Evolutionary conservation across 1,140 invertebrate species (phyloP).

Genomic region (Tyrophagus putrescentiae): DNA sequence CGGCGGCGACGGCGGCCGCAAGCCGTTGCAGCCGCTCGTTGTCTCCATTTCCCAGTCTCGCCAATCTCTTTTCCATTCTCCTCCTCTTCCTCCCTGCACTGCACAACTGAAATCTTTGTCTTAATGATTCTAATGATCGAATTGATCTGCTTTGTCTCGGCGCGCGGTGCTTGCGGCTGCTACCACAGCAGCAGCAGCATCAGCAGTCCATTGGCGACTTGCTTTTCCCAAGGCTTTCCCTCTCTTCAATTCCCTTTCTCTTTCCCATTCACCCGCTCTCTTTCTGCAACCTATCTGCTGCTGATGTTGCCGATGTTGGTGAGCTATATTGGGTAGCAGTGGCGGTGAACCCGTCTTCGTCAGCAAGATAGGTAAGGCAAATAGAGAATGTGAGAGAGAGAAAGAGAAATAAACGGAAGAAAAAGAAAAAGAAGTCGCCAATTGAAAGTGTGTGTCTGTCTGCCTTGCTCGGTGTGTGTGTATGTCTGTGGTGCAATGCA

Average conservation of each 20-base stretch:
- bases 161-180: background rate
- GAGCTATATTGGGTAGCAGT: too few relatives aligned
- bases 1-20: background rate
- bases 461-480: too few relatives aligned
- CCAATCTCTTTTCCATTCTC: constrained; percentile 7
- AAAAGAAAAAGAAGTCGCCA: too few relatives aligned
- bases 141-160: background rate
- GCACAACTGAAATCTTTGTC: constrained; percentile 3
- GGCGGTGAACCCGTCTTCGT: too few relatives aligned
- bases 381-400: too few relatives aligned
- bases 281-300: background rate
- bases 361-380: too few relatives aligned
- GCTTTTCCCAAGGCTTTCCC: background rate
- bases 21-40: background rate
- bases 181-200: background rate
- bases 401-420: too few relatives aligned
- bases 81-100: background rate
- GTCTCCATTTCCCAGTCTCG: constrained; percentile 1
- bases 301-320: too few relatives aligned
- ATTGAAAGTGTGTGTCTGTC: too few relatives aligned
- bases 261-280: background rate
- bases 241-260: background rate
- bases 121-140: constrained; percentile 9
- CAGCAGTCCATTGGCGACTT: too few relatives aligned
- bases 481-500: background rate